phyloP scores from a whole-genome alignment of 2,113 vertebrate species.

The Sinocyclocheilus grahami region DNA sequence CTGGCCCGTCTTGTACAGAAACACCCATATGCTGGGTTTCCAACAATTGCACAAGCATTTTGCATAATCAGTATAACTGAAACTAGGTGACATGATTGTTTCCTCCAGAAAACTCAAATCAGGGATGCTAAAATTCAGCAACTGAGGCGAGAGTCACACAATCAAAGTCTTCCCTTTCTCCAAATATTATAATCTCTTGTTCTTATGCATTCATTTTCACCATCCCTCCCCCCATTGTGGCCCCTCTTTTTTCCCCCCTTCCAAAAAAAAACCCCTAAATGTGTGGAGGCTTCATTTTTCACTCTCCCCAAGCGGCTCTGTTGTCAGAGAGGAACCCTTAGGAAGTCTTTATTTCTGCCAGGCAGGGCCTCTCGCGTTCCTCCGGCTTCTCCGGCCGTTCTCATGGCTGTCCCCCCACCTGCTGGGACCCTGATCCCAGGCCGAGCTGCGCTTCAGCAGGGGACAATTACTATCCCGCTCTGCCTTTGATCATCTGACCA shows the following conservation, averaged over 20 bases:
- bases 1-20: neutral
- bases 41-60: conserved; percentile 51
- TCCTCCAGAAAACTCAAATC: conserved; percentile 43
- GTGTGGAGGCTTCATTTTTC: conserved; percentile 93
- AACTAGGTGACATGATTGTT: conserved; percentile 53
- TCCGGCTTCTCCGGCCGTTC: conserved; percentile 94
- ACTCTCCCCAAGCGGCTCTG: conserved; percentile 84
- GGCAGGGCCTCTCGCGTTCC: conserved; percentile 95
- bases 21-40: neutral
- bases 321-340: conserved; percentile 97
- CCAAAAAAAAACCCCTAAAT: conserved; percentile 77
- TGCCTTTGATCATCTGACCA: conserved; percentile 99
- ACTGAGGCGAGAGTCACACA: conserved; percentile 64
- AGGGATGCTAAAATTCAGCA: conserved; percentile 59
- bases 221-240: conserved; percentile 63
- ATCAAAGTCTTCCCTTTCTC: conserved; percentile 63
- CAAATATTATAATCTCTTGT: conserved; percentile 80
- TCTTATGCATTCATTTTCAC: conserved; percentile 73
- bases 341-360: conserved; percentile 99
- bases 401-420: conserved; percentile 98
- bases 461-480: conserved; percentile 98
- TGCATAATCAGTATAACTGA: conserved; percentile 38
- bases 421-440: conserved; percentile 98
- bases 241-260: conserved; percentile 65
- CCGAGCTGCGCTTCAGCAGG: conserved; percentile 94